These are phyloP conservation scores for Ammodytes dubius DNA, from an alignment of 2,113 vertebrate species.

Conservation along the genomic window DNA sequence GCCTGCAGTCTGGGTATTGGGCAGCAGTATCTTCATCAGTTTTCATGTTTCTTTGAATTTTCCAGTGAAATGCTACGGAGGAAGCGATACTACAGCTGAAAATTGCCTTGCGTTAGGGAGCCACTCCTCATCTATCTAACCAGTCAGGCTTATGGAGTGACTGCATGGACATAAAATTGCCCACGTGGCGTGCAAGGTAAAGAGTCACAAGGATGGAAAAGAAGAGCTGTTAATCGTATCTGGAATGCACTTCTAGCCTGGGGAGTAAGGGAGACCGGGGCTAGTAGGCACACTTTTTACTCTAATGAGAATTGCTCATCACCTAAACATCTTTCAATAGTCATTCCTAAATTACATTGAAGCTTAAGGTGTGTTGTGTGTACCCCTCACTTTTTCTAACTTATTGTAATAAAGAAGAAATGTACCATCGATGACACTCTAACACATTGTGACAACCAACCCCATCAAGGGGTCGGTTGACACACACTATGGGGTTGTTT, in stretches of 20 bases:
- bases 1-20: constrained; percentile 15
- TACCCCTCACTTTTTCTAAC: too few relatives aligned
- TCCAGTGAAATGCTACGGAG: constrained; percentile 4
- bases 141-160: constrained; percentile 34
- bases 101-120: constrained; percentile 33
- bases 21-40: constrained; percentile 42
- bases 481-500: too few relatives aligned
- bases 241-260: constrained; percentile 30
- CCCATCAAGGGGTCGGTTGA: too few relatives aligned
- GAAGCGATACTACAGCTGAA: constrained; percentile 34
- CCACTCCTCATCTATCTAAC: constrained; percentile 46
- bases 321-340: too few relatives aligned
- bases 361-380: too few relatives aligned
- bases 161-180: constrained; percentile 35
- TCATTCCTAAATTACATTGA: too few relatives aligned
- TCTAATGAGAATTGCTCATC: too few relatives aligned
- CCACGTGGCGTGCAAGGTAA: constrained; percentile 40
- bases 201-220: constrained; percentile 29
- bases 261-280: background rate
- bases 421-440: too few relatives aligned
- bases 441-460: too few relatives aligned
- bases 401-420: too few relatives aligned
- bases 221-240: constrained; percentile 42
- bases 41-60: constrained; percentile 46
- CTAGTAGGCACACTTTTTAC: too few relatives aligned